Percentiles rank a stretch among this genome's conserved stretches.
Conservation (phyloP, 2,888 invertebrate genomes). For the Allophyes oxyacanthae region DNA sequence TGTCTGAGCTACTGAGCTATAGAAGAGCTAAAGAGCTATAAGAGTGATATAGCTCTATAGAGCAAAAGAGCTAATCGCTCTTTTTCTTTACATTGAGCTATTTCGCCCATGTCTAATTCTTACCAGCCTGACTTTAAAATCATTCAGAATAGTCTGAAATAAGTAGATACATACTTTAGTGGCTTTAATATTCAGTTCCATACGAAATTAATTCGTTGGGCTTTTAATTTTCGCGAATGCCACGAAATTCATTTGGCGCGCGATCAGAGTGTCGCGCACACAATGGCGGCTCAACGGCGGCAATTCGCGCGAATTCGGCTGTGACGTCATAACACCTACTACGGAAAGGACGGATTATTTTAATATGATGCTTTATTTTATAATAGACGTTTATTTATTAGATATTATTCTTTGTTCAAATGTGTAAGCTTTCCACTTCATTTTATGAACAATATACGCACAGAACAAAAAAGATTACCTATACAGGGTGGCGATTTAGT, state of each 20-base stretch:
- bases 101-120: no score
- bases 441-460: no score
- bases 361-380: slow-evolving; percentile 6
- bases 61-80: no score
- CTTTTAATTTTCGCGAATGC: slow-evolving; percentile 28
- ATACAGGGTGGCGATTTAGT: no score
- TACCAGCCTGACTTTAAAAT: no score
- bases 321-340: slow-evolving; percentile 26
- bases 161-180: no score
- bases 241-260: slow-evolving; percentile 31
- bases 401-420: neutral
- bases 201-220: slow-evolving; percentile 17
- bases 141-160: no score
- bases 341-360: slow-evolving; percentile 12
- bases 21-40: no score
- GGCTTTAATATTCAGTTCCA: neutral
- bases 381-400: slow-evolving; percentile 2
- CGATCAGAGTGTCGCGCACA: slow-evolving; percentile 21
- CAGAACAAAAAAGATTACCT: no score
- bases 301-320: slow-evolving; percentile 14
- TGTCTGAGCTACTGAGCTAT: no score
- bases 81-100: no score
- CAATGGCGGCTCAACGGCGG: slow-evolving; percentile 17
- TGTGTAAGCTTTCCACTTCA: neutral
- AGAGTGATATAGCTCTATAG: no score